Base-by-base conservation (phyloP, 2,113 vertebrate species). In the Desmodus rotundus region DNA sequence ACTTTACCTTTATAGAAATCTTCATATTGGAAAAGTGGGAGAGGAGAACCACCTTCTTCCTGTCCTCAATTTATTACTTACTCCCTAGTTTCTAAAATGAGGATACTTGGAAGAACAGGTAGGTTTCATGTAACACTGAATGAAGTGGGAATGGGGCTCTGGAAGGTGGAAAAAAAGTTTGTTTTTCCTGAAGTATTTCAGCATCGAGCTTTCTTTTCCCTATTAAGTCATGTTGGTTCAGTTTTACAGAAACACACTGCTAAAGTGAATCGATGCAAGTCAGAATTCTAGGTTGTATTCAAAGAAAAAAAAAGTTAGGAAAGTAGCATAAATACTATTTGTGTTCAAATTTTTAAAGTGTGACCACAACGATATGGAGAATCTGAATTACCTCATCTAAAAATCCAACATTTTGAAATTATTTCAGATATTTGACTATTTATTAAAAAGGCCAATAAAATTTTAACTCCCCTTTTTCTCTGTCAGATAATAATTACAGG, bases 351-450 rank as follows among this genome's bases (percentile, higher is more conserved):
- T 22, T 38, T 50, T 68, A 95, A 95, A 96, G 87, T 67, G 45
- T 88, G 81, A 33, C 20, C 43, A 56, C 3, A 95, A 81, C 68
- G 83, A 5, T 63, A n/a, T 17, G 5, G 81, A 3, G 2, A n/a
- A 95, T 88, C 77, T 94, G 50, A 22, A 80, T 80, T 61, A 13
- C 72, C 16, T 16, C 63, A 80, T 94, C 26, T 94, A 28, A 93
- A 97, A 97, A 96, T 65, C 2, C 10, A 50, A 67, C 0, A 87
- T 89, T 97, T 97, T 97, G n/a, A 92, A 65, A 91, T 97, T 17
- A 96, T 92, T 97, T 96, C 3, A 14, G 26, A 58, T 68, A 83
- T 28, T 38, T 73, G 13, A 77, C 17, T 70, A 33, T 67, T 74
- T 83, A 33, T 78, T 45, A 31, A 65, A 47, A 84, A 20, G 16